Conservation (phyloP, 2,888 invertebrate species). For the Apamea crenata region DNA sequence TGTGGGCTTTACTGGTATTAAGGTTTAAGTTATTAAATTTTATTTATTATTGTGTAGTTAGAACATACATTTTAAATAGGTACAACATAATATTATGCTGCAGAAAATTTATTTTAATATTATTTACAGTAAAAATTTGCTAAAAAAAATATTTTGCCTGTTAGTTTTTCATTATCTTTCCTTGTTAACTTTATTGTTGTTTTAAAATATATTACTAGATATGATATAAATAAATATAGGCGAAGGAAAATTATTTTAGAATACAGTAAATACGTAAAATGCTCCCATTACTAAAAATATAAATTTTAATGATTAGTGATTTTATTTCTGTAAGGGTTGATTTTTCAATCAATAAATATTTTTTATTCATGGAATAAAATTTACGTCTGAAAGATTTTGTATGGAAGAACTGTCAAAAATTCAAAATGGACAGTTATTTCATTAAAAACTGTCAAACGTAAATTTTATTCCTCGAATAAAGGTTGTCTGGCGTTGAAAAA, state of each 20-base stretch:
- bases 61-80: neutral
- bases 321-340: neutral
- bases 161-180: constrained; percentile 1
- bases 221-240: constrained; percentile 2
- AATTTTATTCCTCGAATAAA: too few relatives aligned
- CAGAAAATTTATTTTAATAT: neutral
- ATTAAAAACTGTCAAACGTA: too few relatives aligned
- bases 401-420: too few relatives aligned
- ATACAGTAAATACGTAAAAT: neutral
- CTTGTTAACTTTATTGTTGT: constrained; percentile 17
- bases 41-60: neutral
- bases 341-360: too few relatives aligned
- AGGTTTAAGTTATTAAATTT: neutral
- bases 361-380: too few relatives aligned
- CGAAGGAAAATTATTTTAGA: constrained; percentile 15
- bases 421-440: too few relatives aligned
- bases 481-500: too few relatives aligned
- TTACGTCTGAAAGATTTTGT: too few relatives aligned
- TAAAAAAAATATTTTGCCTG: neutral
- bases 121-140: neutral
- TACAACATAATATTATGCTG: neutral
- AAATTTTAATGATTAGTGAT: neutral
- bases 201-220: neutral
- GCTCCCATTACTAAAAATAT: neutral
- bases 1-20: constrained; percentile 10